Evolutionary conservation across 2,113 vertebrate genomes (phyloP).

Genomic region (Sitta europaea): DNA sequence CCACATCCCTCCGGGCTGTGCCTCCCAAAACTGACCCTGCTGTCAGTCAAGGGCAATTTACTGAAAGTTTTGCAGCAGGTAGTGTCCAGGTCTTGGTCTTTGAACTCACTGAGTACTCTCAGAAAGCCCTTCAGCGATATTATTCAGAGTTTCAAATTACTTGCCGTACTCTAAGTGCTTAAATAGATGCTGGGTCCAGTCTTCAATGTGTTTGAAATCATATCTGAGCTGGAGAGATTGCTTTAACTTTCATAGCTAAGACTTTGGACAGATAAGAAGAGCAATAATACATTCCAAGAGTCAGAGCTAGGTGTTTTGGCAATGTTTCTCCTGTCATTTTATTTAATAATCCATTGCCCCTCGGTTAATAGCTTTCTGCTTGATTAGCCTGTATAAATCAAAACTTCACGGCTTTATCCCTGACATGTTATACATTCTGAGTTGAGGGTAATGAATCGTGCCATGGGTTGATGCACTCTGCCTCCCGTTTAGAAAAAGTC

Average conservation of each 20-base stretch:
- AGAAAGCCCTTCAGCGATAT: background rate
- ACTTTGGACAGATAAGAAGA: background rate
- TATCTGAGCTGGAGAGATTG: background rate
- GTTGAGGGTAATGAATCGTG: background rate
- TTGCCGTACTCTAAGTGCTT: background rate
- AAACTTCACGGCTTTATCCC: background rate
- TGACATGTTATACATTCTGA: background rate
- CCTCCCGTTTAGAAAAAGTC: background rate
- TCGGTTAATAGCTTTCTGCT: conserved; percentile 20
- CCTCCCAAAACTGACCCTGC: background rate
- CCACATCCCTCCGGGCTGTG: background rate
- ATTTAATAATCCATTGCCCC: conserved; percentile 32
- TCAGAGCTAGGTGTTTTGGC: conserved; percentile 14
- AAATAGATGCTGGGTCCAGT: background rate
- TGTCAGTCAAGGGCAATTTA: background rate
- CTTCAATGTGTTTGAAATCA: background rate
- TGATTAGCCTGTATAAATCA: conserved; percentile 49
- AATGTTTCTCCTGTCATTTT: conserved; percentile 15
- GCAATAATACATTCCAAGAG: background rate
- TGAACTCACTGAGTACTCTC: background rate
- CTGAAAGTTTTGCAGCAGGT: background rate
- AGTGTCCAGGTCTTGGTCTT: background rate
- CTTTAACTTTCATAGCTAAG: background rate
- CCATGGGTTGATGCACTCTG: background rate
- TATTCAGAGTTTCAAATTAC: background rate